A percentile compares a stretch with the other conserved stretches of the same genome.
These are phyloP conservation scores for Podargus strigoides DNA, from an alignment of 2,797 vertebrate species.

Conservation along the genomic window DNA sequence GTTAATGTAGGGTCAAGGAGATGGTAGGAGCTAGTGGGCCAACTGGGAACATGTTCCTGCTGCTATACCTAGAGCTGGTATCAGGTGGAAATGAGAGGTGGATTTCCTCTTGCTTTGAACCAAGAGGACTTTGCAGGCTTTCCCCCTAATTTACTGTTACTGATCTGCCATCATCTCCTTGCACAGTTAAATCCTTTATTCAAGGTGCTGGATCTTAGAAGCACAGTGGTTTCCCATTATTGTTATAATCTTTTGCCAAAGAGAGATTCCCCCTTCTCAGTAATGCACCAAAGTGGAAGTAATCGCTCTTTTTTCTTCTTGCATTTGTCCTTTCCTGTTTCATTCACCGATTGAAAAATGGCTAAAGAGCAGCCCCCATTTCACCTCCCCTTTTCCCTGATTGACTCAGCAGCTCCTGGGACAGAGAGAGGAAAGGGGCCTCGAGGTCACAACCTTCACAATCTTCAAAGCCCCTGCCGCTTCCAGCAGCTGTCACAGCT, in stretches of 20 bases:
- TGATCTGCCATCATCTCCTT: conserved; percentile 46
- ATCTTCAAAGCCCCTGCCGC: conserved; percentile 75
- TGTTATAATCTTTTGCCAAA: conserved; percentile 54
- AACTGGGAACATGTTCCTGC: not conserved
- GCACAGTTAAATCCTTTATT: conserved; percentile 42
- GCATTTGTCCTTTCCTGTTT: conserved; percentile 73
- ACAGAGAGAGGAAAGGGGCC: conserved; percentile 69
- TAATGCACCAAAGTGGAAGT: conserved; percentile 72
- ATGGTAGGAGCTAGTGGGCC: not conserved
- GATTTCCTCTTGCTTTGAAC: conserved; percentile 32
- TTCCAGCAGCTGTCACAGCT: conserved; percentile 74
- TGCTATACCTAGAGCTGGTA: not conserved
- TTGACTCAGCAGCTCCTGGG: conserved; percentile 76
- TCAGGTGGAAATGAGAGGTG: not conserved
- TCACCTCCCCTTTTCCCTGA: conserved; percentile 68
- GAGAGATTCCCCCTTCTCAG: conserved; percentile 56
- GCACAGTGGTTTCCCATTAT: conserved; percentile 47
- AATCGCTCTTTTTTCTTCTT: conserved; percentile 66
- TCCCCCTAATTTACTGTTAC: conserved; percentile 31
- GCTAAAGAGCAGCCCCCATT: conserved; percentile 71
- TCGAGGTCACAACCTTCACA: conserved; percentile 73
- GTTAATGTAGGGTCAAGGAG: not conserved
- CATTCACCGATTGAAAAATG: conserved; percentile 73
- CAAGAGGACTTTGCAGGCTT: conserved; percentile 1
- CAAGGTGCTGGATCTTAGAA: conserved; percentile 28